These are phyloP conservation scores for Neomorphus geoffroyi DNA, from an alignment of 2,797 vertebrate genomes.

Conservation along the genomic window DNA sequence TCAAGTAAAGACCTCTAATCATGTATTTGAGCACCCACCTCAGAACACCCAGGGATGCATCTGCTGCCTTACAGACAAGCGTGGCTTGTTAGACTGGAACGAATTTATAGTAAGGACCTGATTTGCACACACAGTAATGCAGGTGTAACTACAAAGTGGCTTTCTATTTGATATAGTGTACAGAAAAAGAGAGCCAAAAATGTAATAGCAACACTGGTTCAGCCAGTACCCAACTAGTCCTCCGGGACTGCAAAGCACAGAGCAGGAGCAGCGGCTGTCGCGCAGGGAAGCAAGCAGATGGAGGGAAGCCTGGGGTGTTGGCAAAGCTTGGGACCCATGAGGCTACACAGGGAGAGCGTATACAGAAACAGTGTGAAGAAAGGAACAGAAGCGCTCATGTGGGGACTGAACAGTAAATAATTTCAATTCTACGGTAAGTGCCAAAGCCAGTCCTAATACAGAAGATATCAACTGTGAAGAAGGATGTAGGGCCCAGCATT, in stretches of 20 bases:
- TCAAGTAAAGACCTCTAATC: not conserved
- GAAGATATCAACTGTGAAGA: not conserved
- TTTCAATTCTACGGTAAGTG: not conserved
- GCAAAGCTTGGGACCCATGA: not conserved
- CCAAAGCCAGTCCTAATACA: not conserved
- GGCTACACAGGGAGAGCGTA: not conserved
- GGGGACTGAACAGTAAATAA: not conserved
- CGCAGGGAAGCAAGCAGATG: not conserved
- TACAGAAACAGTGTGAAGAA: not conserved
- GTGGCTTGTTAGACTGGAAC: not conserved
- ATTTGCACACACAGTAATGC: not conserved
- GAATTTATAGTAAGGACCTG: not conserved
- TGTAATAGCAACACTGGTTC: not conserved
- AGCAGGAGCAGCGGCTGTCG: not conserved
- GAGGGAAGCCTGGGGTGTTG: not conserved
- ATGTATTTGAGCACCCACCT: not conserved
- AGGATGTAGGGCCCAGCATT: not conserved
- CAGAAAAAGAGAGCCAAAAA: not conserved
- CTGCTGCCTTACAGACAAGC: not conserved
- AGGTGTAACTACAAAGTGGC: not conserved
- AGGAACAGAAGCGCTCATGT: not conserved
- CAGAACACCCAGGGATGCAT: not conserved
- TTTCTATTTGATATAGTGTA: not conserved
- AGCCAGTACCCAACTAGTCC: not conserved
- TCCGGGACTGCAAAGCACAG: not conserved